Base-by-base conservation (phyloP, 1,140 invertebrate species). In the Belonocnema kinseyi region DNA sequence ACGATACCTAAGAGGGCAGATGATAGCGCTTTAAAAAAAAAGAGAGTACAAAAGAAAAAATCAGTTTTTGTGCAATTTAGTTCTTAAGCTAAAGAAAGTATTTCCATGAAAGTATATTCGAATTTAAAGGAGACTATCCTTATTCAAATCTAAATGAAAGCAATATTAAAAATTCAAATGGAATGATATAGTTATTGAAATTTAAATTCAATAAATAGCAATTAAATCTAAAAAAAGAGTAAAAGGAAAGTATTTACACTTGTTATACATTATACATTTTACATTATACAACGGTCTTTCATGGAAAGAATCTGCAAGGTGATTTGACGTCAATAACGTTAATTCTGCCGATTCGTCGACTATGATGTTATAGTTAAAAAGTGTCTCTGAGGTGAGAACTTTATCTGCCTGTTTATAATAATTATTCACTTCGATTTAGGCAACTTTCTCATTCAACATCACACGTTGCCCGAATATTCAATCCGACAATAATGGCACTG, bases 1-100 rank as follows among this genome's bases (percentile, higher is more conserved):
- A 76, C 19, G 73, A 83, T 84, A 85, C 84, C 85, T 87, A 87
- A 86, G 79, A 86, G 83, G 75, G 80, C 82, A 85, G 82, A 78
- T 77, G 61, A 80, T 80, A 79, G 80, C 79, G 81, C 86, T 85
- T 40, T 61, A 3, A 4, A 10, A 54, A 61, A 76, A 54, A 66
- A 33, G 19, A 73, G 13, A 40, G 50, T 75, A 80, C 71, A 74
- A 80, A 77, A 77, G 77, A 79, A 75, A 70, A 76, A 73, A 46
- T 61, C n/a, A 46, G 17, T 33, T 58, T 61, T 70, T 13, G 16
- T 66, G 61, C 51, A 80, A 75, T 72, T 75, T 72, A 72, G 73
- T 77, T 73, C 74, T 75, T 76, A 72, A 46, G 8, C 2, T 58
- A 58, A 50, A 50, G 50, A 72, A 54, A 51, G 56, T 50, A 17